Evolutionary conservation across 2,113 vertebrate species (phyloP), one percentile per base, ranked within the genome.

Genomic region (Epinephelus lanceolatus): DNA sequence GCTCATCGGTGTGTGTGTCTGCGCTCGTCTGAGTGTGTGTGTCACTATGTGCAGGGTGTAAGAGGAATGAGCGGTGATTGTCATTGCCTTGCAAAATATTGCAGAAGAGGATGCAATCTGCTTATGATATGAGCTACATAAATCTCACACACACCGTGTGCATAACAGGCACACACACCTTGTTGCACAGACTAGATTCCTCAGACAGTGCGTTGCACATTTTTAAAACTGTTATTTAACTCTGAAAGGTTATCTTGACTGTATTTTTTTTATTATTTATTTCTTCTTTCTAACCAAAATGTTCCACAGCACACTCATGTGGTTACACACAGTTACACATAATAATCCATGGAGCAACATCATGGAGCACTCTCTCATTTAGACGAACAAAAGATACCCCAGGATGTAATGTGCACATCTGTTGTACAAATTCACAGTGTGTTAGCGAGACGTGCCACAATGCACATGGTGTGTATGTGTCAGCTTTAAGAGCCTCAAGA

Each of bases 71-170:
- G 78, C 62, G 65, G 25, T 76, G 69, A 82, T 84, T 78, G 81
- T 84, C 57, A 78, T 47, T 84, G 78, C 60, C 71, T 78, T 88
- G 74, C 71, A 80, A 40, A 78, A 79, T 76, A 77, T 74, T 60
- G 59, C 73, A 72, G 55, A 21, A 2, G 27, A 80, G 57, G 78
- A 75, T 78, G 62, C 70, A 76, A 62, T 89, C 72, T 73, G 40
- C 67, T 72, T 81, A 17, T 78, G 52, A 75, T 78, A 63, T 78
- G 37, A 40, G 57, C 30, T 59, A 67, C 52, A 83, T 80, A 73
- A 81, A 81, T 72, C 49, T 76, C 52, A 40, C 71, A 23, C 25
- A 49, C 45, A 70, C 66, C 63, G 40, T 23, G 25, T 42, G 30
- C 60, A 19, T 10, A n/a, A 53, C 10, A 55, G 18, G 12, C 40